Percentiles rank a stretch among this genome's conserved stretches.
phyloP scores from a whole-genome alignment of 2,113 vertebrate species.

The Amia ocellicauda region DNA sequence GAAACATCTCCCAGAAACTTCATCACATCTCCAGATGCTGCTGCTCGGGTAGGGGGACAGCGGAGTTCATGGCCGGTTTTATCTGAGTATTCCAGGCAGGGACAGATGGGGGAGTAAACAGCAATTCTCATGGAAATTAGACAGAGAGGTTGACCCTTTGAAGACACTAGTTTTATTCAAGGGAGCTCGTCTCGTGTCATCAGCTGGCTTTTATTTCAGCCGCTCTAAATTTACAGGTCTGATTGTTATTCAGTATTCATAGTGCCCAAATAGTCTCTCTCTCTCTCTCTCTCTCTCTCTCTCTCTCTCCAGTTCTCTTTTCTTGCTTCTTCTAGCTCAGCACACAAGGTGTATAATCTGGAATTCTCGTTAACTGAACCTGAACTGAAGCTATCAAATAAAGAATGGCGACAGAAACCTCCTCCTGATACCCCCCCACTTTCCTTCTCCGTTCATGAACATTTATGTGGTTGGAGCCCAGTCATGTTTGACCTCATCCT shows the following conservation, averaged over 20 bases:
- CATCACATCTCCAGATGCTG: not conserved
- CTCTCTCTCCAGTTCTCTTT: not conserved
- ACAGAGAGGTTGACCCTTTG: conserved; percentile 24
- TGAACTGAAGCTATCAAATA: not conserved
- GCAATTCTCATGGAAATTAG: conserved; percentile 50
- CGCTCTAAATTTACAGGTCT: conserved; percentile 3
- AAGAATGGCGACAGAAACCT: not conserved
- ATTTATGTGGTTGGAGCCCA: too few relatives aligned
- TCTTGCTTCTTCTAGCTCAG: not conserved
- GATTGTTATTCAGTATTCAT: conserved; percentile 13
- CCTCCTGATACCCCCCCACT: not conserved
- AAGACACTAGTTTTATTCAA: conserved; percentile 6
- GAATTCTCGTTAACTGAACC: conserved; percentile 5
- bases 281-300: not conserved
- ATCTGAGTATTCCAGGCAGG: conserved; percentile 31
- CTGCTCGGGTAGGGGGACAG: not conserved
- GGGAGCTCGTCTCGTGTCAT: conserved; percentile 30
- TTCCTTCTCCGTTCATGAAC: not conserved
- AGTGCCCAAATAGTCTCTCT: not conserved
- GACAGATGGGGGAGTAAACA: conserved; percentile 36
- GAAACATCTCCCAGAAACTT: not conserved
- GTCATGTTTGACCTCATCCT: too few relatives aligned
- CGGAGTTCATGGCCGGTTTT: not conserved
- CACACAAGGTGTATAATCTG: not conserved
- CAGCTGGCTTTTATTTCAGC: conserved; percentile 32